Conservation (phyloP, 2,113 vertebrate species). For the Arothron firmamentum region DNA sequence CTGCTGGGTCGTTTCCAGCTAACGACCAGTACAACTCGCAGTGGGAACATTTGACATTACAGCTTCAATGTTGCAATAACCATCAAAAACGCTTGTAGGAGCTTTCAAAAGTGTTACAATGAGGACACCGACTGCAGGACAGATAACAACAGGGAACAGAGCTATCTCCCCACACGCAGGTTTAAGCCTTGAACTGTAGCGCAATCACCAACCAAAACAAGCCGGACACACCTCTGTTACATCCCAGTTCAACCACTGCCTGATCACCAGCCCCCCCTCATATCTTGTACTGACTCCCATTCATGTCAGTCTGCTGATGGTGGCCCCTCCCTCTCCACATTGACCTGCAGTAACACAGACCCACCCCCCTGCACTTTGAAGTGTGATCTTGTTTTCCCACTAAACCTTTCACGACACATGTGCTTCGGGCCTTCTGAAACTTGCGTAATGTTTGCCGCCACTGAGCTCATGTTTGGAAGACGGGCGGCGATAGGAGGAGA, state of each 20-base stretch:
- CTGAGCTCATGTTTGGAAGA: conserved; percentile 49
- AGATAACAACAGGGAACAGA: background rate
- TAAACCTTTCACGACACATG: conserved; percentile 60
- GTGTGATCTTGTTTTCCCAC: conserved; percentile 66
- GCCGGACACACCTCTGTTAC: conserved; percentile 21
- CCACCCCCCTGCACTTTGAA: conserved; percentile 26
- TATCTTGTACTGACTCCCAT: conserved; percentile 17
- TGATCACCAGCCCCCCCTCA: background rate
- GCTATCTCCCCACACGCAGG: too few relatives aligned
- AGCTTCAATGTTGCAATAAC: too few relatives aligned
- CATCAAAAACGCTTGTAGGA: too few relatives aligned
- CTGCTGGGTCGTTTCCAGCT: too few relatives aligned
- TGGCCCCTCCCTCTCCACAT: conserved; percentile 22
- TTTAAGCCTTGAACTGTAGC: background rate
- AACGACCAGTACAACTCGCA: too few relatives aligned
- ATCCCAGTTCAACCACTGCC: conserved; percentile 27
- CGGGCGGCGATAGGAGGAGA: conserved; percentile 46
- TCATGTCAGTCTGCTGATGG: conserved; percentile 37
- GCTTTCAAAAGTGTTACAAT: background rate
- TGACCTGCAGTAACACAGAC: conserved; percentile 51
- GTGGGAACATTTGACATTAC: too few relatives aligned
- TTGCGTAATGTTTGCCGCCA: conserved; percentile 73
- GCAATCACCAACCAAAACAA: conserved; percentile 7
- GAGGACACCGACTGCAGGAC: background rate
- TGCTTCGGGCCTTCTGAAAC: conserved; percentile 40